Base-by-base conservation (phyloP, 2,113 vertebrate genomes). In the Dryoscopus gambensis region DNA sequence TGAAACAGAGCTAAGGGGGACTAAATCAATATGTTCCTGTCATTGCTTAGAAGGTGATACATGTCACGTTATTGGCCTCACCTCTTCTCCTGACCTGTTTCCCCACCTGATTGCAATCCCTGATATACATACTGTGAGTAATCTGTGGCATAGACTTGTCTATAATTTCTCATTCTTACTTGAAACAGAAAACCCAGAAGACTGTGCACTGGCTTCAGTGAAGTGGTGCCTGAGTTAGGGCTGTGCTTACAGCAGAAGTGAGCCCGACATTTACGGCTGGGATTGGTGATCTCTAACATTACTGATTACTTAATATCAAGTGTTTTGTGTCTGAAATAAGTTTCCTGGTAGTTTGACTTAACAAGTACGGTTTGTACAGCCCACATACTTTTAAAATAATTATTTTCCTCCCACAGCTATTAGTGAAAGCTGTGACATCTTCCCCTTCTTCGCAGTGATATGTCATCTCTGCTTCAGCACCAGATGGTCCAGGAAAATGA, bases 331-430 rank as follows among this genome's bases (percentile, higher is more conserved):
- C 92, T 97, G 95, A 96, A 96, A 59, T 95, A 93, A 96, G 96
- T 96, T 95, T 92, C 71, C 93, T 80, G 85, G 68, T 95, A 96
- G 92, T 96, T 96, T 96, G 84, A 96, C 95, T 96, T 97, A 97
- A 95, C 95, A 97, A 96, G 95, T 96, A 90, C 68, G 82, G 95
- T 92, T 93, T 96, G 95, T 78, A 64, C 95, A 96, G 71, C 96
- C 96, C 95, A 97, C 95, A 84, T 83, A 93, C 95, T 95, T 97
- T 97, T 96, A 96, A 97, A 97, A 97, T 97, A 95, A 96, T 96
- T 95, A 97, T 97, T 96, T 97, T 92, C 90, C 95, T 96, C 95
- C 96, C 92, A 96, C 95, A 95, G 93, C 96, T 96, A 96, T 96
- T 96, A 96, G 95, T 92, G 93, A 96, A 96, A 96, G 87, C 92